phyloP scores from a whole-genome alignment of 1,140 invertebrate genomes.

The Notospermus geniculatus region DNA sequence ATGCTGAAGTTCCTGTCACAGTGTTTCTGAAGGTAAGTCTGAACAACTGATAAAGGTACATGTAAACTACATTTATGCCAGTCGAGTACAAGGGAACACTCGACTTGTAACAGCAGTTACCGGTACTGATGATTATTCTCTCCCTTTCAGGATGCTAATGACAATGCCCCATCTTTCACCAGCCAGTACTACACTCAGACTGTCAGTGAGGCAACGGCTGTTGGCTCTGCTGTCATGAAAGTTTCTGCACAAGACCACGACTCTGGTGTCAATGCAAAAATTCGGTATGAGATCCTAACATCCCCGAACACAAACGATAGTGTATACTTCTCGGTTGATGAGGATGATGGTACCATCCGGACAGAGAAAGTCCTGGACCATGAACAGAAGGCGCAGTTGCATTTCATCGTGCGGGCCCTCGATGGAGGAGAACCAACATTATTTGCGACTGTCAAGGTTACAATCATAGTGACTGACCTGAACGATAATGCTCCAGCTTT shows the following conservation, averaged over 20 bases:
- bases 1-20: constrained; percentile 78
- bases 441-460: constrained; percentile 75
- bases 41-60: no score
- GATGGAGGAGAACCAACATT: constrained; percentile 77
- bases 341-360: constrained; percentile 72
- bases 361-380: constrained; percentile 76
- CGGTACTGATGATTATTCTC: background rate
- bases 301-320: constrained; percentile 21
- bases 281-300: constrained; percentile 41
- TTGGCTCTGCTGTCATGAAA: constrained; percentile 65
- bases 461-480: constrained; percentile 61
- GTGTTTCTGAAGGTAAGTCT: constrained; percentile 66
- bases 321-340: constrained; percentile 73
- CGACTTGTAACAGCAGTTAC: no score
- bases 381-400: constrained; percentile 69
- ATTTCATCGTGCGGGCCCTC: constrained; percentile 76
- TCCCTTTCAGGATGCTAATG: constrained; percentile 73
- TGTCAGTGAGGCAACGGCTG: constrained; percentile 77
- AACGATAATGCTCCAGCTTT: constrained; percentile 62
- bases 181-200: constrained; percentile 78
- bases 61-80: no score
- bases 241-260: constrained; percentile 43
- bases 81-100: no score
- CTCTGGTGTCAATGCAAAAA: constrained; percentile 65
- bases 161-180: constrained; percentile 81